Percentiles rank a stretch among this genome's conserved stretches.
Evolutionary conservation across 2,797 vertebrate genomes (phyloP).

Genomic region (Morelia viridis): DNA sequence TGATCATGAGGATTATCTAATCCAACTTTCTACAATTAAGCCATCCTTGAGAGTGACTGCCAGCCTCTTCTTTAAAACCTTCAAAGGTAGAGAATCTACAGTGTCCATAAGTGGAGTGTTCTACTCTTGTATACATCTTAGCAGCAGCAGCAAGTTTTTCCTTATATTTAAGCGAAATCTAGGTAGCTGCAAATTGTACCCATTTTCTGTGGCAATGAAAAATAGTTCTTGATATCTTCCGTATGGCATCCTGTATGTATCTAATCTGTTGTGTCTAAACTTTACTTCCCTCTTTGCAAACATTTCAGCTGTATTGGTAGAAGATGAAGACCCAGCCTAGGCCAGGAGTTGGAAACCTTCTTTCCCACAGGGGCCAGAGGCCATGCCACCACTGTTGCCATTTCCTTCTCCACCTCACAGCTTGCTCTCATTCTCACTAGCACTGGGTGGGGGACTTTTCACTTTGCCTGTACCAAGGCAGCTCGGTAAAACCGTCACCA

Average conservation of each 20-base stretch:
- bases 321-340: neutral
- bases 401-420: neutral
- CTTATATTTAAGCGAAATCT: neutral
- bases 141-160: neutral
- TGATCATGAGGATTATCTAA: neutral
- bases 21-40: neutral
- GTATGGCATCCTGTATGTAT: neutral
- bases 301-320: neutral
- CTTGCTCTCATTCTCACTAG: neutral
- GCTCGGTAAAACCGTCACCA: neutral
- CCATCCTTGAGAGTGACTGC: neutral
- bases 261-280: neutral
- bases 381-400: neutral
- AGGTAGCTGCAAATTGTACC: neutral
- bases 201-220: neutral
- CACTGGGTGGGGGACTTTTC: neutral
- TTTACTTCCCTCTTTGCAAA: neutral
- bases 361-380: neutral
- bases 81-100: neutral
- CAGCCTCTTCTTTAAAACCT: neutral
- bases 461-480: neutral
- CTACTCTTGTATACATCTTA: neutral
- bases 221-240: neutral
- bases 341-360: neutral
- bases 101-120: neutral